Evolutionary conservation across 2,797 vertebrate species (phyloP).

Genomic region (Hemitrygon akajei): DNA sequence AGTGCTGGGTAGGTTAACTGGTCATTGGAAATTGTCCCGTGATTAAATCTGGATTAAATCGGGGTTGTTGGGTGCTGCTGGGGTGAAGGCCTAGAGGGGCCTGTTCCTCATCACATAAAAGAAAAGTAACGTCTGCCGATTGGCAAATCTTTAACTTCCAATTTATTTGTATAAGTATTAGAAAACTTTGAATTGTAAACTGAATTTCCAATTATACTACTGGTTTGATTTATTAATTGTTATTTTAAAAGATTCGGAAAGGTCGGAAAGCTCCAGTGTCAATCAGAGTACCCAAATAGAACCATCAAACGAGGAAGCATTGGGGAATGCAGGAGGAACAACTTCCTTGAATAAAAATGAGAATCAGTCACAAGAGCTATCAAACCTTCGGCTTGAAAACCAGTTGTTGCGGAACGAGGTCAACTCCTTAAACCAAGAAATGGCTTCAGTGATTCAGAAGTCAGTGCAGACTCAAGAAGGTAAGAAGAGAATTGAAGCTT

Average conservation of each 20-base stretch:
- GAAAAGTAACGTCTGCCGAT: too few species aligned
- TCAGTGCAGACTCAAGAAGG: conserved; percentile 88
- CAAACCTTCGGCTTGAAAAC: conserved; percentile 90
- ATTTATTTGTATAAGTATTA: not conserved
- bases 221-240: not conserved
- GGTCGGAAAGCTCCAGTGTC: conserved; percentile 66
- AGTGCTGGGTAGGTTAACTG: too few species aligned
- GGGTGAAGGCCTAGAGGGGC: too few species aligned
- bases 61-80: too few species aligned
- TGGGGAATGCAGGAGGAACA: conserved; percentile 46
- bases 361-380: conserved; percentile 72
- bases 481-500: conserved; percentile 44
- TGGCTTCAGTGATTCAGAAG: conserved; percentile 86
- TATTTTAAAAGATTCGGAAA: conserved; percentile 53
- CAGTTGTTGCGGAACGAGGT: conserved; percentile 88
- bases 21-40: too few species aligned
- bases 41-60: too few species aligned
- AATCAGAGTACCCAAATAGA: conserved; percentile 58
- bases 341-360: conserved; percentile 47
- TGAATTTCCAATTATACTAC: not conserved
- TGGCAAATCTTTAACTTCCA: too few species aligned
- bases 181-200: not conserved
- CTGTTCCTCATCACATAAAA: too few species aligned
- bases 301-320: conserved; percentile 49
- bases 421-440: conserved; percentile 93